Percentiles rank a stretch among this genome's conserved stretches.
These are phyloP conservation scores for Hemiscyllium ocellatum DNA, from an alignment of 2,113 vertebrate species.

Conservation along the genomic window DNA sequence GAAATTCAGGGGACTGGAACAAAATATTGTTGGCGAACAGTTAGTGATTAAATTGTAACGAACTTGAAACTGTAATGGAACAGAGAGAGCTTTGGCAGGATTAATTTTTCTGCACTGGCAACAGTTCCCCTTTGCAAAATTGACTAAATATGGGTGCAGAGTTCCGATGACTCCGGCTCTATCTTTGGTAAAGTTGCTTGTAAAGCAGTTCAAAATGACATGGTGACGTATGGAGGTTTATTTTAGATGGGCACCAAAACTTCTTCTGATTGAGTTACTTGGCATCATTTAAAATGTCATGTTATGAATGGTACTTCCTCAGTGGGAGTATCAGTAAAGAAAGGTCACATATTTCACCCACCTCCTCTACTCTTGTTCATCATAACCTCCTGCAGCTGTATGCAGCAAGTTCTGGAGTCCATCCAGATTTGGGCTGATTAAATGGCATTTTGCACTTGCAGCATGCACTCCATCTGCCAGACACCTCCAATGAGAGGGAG, in stretches of 20 bases:
- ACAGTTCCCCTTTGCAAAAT: not conserved
- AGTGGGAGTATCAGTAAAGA: not conserved
- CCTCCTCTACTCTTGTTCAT: not conserved
- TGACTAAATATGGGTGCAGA: not conserved
- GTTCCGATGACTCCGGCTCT: not conserved
- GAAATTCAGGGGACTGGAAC: not conserved
- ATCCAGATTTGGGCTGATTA: not conserved
- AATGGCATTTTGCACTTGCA: not conserved
- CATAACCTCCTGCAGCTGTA: not conserved
- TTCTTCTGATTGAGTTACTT: not conserved
- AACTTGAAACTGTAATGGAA: not conserved
- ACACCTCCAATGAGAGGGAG: no score
- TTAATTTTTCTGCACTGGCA: not conserved
- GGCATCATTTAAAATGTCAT: slow-evolving; percentile 20
- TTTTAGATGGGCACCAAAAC: not conserved
- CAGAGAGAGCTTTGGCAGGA: not conserved
- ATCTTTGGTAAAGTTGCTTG: not conserved
- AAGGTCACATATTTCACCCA: not conserved
- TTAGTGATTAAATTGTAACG: not conserved
- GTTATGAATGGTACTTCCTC: not conserved
- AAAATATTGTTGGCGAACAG: not conserved
- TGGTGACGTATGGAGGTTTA: not conserved
- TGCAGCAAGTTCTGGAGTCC: not conserved
- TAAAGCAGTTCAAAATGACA: not conserved
- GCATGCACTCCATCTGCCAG: no score